A percentile compares a stretch with the other conserved stretches of the same genome.
Evolutionary conservation across 37 sponge, comb jelly and placozoan genomes (phyloP).

Genomic region (Cliona cf. orientalis): DNA sequence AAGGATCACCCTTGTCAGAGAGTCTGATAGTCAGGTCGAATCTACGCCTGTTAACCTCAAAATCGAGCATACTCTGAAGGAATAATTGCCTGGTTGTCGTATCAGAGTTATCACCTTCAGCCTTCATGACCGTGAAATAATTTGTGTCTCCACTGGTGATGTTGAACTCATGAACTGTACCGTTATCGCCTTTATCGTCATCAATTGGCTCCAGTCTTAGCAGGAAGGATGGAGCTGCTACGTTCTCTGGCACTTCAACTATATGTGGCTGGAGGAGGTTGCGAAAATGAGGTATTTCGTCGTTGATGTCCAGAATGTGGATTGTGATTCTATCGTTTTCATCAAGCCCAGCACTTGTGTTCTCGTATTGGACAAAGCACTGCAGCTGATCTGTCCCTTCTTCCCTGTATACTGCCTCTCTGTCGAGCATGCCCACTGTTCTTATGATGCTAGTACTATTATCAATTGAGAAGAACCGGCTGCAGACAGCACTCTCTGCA

Average conservation of each 20-base stretch:
- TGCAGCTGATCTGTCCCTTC: conserved; percentile 7
- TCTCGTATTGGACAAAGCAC: conserved; percentile 26
- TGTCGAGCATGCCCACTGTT: conserved; percentile 38
- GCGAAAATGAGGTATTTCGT: conserved; percentile 57
- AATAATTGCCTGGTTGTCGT: conserved; percentile 16
- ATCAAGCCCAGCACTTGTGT: neutral
- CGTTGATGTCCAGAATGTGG: conserved; percentile 63
- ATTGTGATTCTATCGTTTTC: conserved; percentile 1
- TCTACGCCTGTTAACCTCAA: neutral
- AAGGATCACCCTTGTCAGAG: conserved; percentile 47
- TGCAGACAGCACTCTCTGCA: neutral
- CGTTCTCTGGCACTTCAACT: conserved; percentile 16
- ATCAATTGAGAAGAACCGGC: conserved; percentile 13
- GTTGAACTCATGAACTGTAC: conserved; percentile 38
- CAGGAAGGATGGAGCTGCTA: conserved; percentile 13
- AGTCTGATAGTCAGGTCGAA: conserved; percentile 60
- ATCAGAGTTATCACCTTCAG: neutral
- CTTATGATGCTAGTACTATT: conserved; percentile 12
- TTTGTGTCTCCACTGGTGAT: conserved; percentile 50
- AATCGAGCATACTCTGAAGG: conserved; percentile 33
- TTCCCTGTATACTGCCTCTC: conserved; percentile 45
- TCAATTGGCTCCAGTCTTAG: conserved; percentile 42
- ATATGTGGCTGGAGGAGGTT: conserved; percentile 26
- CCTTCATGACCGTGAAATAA: conserved; percentile 26
- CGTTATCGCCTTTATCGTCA: conserved; percentile 66